Evolutionary conservation across 2,797 vertebrate species (phyloP).

Genomic region (Varecia variegata): DNA sequence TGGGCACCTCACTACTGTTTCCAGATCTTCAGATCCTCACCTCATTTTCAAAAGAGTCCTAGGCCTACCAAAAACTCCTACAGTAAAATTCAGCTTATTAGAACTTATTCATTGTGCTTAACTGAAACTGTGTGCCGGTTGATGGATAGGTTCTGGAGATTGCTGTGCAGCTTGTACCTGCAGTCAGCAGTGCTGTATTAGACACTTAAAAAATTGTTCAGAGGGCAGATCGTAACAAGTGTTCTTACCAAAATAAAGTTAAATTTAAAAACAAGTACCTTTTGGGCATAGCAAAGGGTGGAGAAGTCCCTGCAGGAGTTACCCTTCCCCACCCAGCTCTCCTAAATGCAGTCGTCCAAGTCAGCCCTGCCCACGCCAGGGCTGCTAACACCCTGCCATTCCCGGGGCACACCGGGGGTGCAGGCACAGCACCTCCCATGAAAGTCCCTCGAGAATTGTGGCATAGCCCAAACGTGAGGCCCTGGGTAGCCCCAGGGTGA

Average conservation of each 20-base stretch:
- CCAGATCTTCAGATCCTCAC: background rate
- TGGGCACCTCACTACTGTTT: background rate
- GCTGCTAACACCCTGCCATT: background rate
- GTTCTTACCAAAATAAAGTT: background rate
- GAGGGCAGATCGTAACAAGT: background rate
- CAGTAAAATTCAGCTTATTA: background rate
- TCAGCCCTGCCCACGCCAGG: background rate
- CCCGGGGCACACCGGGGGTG: rapidly evolving
- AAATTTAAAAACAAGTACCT: background rate
- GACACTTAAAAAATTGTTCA: too few species aligned
- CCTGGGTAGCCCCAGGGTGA: background rate
- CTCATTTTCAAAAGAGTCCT: background rate
- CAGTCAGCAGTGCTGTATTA: background rate
- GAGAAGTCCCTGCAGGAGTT: background rate
- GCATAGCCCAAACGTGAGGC: background rate
- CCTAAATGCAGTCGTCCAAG: background rate
- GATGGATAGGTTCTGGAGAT: background rate
- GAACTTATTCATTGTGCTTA: background rate
- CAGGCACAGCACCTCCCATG: too few species aligned
- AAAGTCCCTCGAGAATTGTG: background rate
- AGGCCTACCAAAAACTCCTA: too few species aligned
- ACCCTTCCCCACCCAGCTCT: background rate
- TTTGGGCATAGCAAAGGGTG: background rate
- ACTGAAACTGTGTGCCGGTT: rapidly evolving
- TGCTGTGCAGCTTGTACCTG: background rate